Conservation (phyloP, 2,797 vertebrate species). For the Microctenopoma stevenorrisi region DNA sequence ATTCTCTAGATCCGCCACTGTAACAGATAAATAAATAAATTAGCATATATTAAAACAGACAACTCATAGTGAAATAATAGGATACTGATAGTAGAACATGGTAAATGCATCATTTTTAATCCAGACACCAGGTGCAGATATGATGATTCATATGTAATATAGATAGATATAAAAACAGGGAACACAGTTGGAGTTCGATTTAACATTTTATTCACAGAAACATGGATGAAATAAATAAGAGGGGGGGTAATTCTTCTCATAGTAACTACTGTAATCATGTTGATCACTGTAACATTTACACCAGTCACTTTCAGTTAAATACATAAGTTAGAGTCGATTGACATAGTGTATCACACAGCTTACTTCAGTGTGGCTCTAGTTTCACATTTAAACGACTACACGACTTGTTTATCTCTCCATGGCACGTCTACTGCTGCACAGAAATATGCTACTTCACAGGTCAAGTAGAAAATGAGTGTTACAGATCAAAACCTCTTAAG, state of each 20-base stretch:
- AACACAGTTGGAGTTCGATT: constrained; percentile 38
- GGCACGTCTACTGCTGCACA: constrained; percentile 64
- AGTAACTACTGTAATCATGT: constrained; percentile 20
- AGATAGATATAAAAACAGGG: background rate
- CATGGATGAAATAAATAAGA: constrained; percentile 67
- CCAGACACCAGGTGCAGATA: too few species aligned
- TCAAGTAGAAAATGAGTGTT: constrained; percentile 61
- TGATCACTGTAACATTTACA: constrained; percentile 50
- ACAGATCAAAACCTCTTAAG: constrained; percentile 51
- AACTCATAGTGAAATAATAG: too few species aligned
- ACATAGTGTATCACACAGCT: constrained; percentile 39
- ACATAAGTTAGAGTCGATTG: constrained; percentile 63
- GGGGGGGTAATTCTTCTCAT: constrained; percentile 29
- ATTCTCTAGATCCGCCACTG: too few species aligned
- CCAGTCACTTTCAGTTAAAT: constrained; percentile 74
- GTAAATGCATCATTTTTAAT: too few species aligned
- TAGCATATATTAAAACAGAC: too few species aligned
- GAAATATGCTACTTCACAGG: constrained; percentile 65
- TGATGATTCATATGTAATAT: too few species aligned
- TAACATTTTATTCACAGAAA: constrained; percentile 73
- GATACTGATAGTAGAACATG: too few species aligned
- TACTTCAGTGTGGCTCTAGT: constrained; percentile 42
- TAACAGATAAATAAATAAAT: too few species aligned
- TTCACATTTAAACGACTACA: constrained; percentile 17
- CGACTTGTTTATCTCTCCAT: constrained; percentile 41